A percentile compares a stretch with the other conserved stretches of the same genome.
phyloP scores from a whole-genome alignment of 1,140 invertebrate genomes.

The Cotesia typhae region DNA sequence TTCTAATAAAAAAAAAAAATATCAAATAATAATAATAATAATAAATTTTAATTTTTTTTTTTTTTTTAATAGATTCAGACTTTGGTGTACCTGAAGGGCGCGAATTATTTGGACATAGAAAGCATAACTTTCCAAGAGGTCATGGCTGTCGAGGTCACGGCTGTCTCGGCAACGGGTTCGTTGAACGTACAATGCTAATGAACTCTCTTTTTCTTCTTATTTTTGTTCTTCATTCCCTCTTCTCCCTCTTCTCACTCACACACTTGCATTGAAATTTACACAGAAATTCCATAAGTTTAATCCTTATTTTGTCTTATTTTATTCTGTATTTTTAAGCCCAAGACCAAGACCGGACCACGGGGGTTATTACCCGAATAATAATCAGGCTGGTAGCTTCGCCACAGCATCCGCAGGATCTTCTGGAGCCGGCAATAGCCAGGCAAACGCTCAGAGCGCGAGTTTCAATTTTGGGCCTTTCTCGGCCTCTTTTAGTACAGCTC shows the following conservation, averaged over 20 bases:
- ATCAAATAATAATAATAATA: too few relatives aligned
- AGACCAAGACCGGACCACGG: slow-evolving; percentile 41
- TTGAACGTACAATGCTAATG: slow-evolving; percentile 35
- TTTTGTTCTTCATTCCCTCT: slow-evolving; percentile 17
- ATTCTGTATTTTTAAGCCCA: slow-evolving; percentile 32
- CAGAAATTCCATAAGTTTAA: slow-evolving; percentile 12
- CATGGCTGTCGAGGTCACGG: slow-evolving; percentile 44
- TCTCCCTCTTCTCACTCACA: slow-evolving; percentile 19
- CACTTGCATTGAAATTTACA: not conserved
- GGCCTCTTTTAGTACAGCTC: slow-evolving; percentile 46
- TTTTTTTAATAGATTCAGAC: slow-evolving; percentile 33
- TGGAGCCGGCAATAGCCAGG: slow-evolving; percentile 36
- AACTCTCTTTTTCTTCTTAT: slow-evolving; percentile 27
- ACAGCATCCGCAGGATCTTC: slow-evolving; percentile 50
- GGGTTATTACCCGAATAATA: slow-evolving; percentile 36
- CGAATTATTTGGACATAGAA: slow-evolving; percentile 36
- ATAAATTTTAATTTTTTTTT: too few relatives aligned
- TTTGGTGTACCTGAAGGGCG: slow-evolving; percentile 24
- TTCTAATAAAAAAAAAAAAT: too few relatives aligned
- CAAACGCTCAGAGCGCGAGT: slow-evolving; percentile 49
- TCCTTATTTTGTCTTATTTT: not conserved
- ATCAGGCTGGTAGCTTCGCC: slow-evolving; percentile 45
- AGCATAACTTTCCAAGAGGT: slow-evolving; percentile 34
- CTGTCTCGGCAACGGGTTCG: slow-evolving; percentile 40
- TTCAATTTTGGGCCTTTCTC: slow-evolving; percentile 52